Percentiles rank a stretch among this genome's conserved stretches.
Conservation (phyloP, 2,888 invertebrate species). For the Tribolium freemani region DNA sequence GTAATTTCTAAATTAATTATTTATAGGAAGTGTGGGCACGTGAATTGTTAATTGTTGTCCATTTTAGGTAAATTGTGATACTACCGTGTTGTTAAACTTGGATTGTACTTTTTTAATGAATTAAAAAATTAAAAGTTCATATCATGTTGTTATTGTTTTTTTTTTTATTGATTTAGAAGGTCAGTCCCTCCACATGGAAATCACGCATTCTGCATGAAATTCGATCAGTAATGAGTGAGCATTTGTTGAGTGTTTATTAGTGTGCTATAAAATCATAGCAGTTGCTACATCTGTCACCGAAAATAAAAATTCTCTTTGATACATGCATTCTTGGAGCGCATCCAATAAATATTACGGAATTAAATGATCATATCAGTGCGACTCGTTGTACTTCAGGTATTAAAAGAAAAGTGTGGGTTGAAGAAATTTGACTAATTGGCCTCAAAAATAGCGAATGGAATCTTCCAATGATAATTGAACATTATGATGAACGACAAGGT, state of each 20-base stretch:
- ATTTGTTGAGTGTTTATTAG: not conserved
- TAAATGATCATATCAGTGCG: not conserved
- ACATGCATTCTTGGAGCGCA: slow-evolving; percentile 20
- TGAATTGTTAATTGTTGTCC: too few relatives aligned
- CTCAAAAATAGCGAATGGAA: not conserved
- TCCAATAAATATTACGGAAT: slow-evolving; percentile 19
- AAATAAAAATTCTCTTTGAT: slow-evolving; percentile 26
- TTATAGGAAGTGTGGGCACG: too few relatives aligned
- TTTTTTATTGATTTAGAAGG: not conserved
- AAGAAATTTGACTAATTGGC: not conserved
- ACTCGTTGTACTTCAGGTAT: not conserved
- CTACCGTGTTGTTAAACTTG: too few relatives aligned
- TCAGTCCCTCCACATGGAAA: not conserved
- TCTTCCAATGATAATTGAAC: not conserved
- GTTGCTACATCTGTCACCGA: slow-evolving; percentile 23
- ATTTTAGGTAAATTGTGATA: too few relatives aligned
- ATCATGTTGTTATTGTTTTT: not conserved
- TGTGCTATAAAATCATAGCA: not conserved
- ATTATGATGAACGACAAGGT: not conserved
- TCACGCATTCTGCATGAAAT: not conserved
- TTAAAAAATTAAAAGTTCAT: not conserved
- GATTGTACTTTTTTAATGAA: too few relatives aligned
- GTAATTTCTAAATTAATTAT: too few relatives aligned
- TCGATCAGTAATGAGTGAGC: not conserved
- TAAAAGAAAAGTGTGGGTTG: not conserved